Evolutionary conservation across 2,113 vertebrate genomes (phyloP).

Genomic region (Psophia crepitans): DNA sequence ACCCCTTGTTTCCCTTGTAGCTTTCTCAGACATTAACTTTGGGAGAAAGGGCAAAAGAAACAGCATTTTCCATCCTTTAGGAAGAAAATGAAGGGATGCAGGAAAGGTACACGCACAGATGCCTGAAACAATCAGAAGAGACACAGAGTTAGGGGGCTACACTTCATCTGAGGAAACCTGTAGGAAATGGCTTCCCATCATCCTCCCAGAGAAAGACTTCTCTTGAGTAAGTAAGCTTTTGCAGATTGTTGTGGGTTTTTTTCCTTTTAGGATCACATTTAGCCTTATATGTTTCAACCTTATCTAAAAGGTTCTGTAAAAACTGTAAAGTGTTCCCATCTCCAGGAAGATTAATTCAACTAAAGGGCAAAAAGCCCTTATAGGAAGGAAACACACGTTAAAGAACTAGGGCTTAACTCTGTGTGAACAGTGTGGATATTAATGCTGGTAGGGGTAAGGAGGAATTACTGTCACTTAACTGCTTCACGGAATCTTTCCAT

Average conservation of each 20-base stretch:
- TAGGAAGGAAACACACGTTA: background rate
- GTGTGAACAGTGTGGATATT: background rate
- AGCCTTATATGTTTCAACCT: background rate
- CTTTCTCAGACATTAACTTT: background rate
- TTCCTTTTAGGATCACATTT: background rate
- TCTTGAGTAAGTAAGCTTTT: background rate
- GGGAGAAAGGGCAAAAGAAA: background rate
- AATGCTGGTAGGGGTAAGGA: background rate
- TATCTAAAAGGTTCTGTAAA: background rate
- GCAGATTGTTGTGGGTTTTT: background rate
- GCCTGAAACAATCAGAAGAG: background rate
- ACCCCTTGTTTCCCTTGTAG: background rate
- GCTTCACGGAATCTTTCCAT: background rate
- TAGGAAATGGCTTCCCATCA: background rate
- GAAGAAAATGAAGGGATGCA: background rate
- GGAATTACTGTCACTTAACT: background rate
- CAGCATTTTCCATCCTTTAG: background rate
- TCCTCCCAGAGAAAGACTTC: background rate
- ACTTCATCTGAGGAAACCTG: background rate
- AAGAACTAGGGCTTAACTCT: background rate
- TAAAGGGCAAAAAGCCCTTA: background rate
- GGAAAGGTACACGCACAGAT: background rate
- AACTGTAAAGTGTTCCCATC: background rate
- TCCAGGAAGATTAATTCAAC: background rate
- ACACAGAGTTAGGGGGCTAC: background rate